Percentiles rank a stretch among this genome's conserved stretches.
Evolutionary conservation across 2,797 vertebrate genomes (phyloP).

Genomic region (Clarias laeviceps): DNA sequence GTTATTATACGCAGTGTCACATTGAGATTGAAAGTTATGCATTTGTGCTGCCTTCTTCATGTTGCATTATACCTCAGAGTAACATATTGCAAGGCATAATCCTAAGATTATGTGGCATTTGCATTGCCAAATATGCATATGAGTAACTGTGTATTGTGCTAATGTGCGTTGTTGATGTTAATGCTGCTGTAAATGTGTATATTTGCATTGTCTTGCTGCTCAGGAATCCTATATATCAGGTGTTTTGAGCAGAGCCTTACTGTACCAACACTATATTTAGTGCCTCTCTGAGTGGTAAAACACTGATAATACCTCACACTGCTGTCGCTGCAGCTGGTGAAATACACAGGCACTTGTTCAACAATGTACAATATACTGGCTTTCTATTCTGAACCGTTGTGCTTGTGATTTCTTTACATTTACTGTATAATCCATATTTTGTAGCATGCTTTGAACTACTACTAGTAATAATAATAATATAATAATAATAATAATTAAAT

Average conservation of each 20-base stretch:
- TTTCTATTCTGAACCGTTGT: conserved; percentile 26
- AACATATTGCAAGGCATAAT: conserved; percentile 3
- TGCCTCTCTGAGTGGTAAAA: conserved; percentile 46
- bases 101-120: conserved; percentile 15
- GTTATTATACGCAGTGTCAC: not conserved
- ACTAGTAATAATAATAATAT: not conserved
- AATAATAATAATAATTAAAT: not conserved
- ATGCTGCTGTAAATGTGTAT: conserved; percentile 38
- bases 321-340: conserved; percentile 22
- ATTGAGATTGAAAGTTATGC: conserved; percentile 1
- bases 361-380: conserved; percentile 42
- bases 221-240: conserved; percentile 37
- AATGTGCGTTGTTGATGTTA: conserved; percentile 11
- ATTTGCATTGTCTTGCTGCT: conserved; percentile 48
- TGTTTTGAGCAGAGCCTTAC: conserved; percentile 39
- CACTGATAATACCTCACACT: conserved; percentile 49
- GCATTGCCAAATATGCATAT: not conserved
- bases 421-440: no score
- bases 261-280: conserved; percentile 43
- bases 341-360: conserved; percentile 36
- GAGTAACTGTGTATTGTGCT: conserved; percentile 17
- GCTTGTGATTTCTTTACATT: conserved; percentile 11
- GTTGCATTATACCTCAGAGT: conserved; percentile 26
- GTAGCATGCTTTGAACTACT: not conserved
- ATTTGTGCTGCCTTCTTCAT: conserved; percentile 37